Base-by-base conservation (phyloP, 2,797 vertebrate genomes). In the Echeneis naucrates region DNA sequence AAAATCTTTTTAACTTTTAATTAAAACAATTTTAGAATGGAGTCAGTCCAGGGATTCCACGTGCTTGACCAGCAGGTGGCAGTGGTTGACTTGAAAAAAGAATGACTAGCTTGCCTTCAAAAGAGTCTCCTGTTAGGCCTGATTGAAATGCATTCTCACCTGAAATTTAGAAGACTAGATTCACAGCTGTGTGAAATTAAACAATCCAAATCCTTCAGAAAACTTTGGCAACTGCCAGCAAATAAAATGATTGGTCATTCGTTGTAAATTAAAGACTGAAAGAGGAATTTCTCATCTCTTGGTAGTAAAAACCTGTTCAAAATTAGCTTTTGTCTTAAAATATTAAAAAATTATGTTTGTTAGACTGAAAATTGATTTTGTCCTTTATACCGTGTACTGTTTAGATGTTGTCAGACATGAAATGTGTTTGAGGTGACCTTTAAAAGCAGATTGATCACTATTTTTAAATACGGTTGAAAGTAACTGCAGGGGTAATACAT, bases 51-150 rank as follows among this genome's bases (percentile, higher is more conserved):
- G 21, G 80, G 84, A 87, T 33, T 90, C 7, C 52, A 59, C 13
- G 21, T 19, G 4, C 30, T 58, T 85, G 50, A 65, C 86, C 93
- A 93, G 87, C 87, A 88, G 92, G 80, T 87, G 93, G 90, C 89
- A 80, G 75, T 80, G 47, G 65, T 21, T 75, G 40, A 69, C 69
- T 84, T 65, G 70, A 62, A 7, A 80, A 78, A 83, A 63, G 51
- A 32, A 16, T 61, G 1, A 55, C 12, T 26, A 33, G 42, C 47
- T 48, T 53, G 8, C 47, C n/a, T 9, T 33, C 6, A 60, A 50
- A 38, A 6, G 13, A 65, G 76, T 78, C 76, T 77, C 67, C 30
- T 73, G n/a, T 60, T 44, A 51, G 56, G 27, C 27, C 40, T 66
- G 72, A 47, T 71, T 82, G 51, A 75, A 78, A 13, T 67, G 8